Evolutionary conservation across 2,113 vertebrate genomes (phyloP).

Genomic region (Nothocercus nigrocapillus): DNA sequence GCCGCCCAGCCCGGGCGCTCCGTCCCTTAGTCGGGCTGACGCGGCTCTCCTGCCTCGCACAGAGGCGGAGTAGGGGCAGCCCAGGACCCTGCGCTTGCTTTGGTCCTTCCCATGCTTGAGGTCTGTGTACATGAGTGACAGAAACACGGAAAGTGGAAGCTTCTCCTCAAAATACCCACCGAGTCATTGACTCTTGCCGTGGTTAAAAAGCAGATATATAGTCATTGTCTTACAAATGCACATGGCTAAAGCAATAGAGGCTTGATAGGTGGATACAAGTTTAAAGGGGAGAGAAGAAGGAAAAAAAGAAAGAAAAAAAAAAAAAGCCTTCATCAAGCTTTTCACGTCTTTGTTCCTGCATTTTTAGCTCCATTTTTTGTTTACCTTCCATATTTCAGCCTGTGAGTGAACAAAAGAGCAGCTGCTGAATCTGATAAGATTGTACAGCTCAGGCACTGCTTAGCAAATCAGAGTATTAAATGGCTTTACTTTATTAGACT

Average conservation of each 20-base stretch:
- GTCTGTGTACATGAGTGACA: background rate
- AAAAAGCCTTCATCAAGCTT: background rate
- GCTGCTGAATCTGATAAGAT: background rate
- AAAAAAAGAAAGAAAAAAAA: background rate
- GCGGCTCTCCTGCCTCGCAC: too few relatives aligned
- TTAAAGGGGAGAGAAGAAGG: background rate
- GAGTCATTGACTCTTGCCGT: background rate
- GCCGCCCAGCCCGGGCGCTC: too few relatives aligned
- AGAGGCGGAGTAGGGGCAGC: too few relatives aligned
- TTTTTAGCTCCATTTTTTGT: background rate
- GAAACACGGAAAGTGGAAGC: background rate
- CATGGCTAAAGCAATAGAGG: background rate
- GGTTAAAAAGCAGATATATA: background rate
- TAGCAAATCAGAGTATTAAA: background rate
- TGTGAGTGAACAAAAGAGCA: slow-evolving; percentile 34
- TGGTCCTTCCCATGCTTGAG: background rate
- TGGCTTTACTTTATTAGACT: background rate
- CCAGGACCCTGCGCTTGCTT: accelerated
- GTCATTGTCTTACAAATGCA: background rate
- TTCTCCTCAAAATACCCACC: background rate
- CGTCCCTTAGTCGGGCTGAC: too few relatives aligned
- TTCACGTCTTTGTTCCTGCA: background rate
- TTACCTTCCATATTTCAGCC: slow-evolving; percentile 8
- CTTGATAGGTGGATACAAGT: background rate
- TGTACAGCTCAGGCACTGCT: background rate